phyloP scores from a whole-genome alignment of 2,113 vertebrate species.

The Burhinus oedicnemus region DNA sequence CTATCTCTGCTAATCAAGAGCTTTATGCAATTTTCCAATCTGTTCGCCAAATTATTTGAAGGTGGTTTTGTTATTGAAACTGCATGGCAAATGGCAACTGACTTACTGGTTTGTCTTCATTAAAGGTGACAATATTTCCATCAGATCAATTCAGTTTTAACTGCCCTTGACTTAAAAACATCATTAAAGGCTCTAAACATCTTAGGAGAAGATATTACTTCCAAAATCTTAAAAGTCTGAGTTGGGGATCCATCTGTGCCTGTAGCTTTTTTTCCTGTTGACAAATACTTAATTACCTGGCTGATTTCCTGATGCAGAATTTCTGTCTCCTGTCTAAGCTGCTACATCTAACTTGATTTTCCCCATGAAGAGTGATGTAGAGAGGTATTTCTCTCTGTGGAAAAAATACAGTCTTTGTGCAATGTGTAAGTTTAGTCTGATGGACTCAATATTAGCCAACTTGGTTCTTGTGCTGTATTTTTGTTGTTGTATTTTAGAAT shows the following conservation, averaged over 20 bases:
- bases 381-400: neutral
- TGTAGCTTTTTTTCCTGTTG: neutral
- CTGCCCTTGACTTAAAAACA: constrained; percentile 11
- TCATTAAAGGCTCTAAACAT: constrained; percentile 6
- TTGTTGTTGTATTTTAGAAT: neutral
- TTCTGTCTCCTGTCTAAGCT: neutral
- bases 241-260: neutral
- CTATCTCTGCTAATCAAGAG: neutral
- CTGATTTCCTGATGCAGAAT: neutral
- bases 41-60: constrained; percentile 25
- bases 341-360: neutral
- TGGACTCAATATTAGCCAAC: neutral
- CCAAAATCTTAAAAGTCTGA: constrained; percentile 10
- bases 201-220: neutral
- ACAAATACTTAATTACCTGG: constrained; percentile 18
- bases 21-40: constrained; percentile 5
- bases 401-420: neutral
- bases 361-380: neutral
- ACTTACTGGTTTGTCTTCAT: constrained; percentile 12
- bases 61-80: neutral
- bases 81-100: neutral
- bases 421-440: neutral
- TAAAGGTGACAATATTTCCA: constrained; percentile 14
- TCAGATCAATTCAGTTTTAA: constrained; percentile 28
- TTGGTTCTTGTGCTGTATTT: neutral